Evolutionary conservation across 2,888 invertebrate species (phyloP).

Genomic region (Capitulum mitella): DNA sequence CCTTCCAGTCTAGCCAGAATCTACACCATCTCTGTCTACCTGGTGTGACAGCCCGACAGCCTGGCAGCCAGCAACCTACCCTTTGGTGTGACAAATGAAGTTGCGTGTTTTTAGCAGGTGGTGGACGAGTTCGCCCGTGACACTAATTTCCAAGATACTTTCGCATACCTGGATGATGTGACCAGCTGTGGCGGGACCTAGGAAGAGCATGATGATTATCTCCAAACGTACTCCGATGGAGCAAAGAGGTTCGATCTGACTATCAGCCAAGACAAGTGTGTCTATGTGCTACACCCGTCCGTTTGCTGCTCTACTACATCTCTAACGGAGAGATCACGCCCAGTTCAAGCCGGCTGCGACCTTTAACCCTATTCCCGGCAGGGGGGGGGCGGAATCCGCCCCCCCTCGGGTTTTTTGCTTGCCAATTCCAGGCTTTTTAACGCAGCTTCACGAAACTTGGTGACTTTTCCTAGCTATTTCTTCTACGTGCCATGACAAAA

Average conservation of each 20-base stretch:
- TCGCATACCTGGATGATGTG: constrained; percentile 21
- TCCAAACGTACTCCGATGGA: background rate
- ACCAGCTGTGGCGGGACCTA: background rate
- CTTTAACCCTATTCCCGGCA: too few relatives aligned
- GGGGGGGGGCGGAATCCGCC: too few relatives aligned
- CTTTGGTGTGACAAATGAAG: constrained; percentile 24
- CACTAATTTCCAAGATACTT: background rate
- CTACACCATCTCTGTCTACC: constrained; percentile 13
- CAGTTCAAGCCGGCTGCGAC: background rate
- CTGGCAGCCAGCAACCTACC: too few relatives aligned
- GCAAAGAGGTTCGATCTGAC: background rate
- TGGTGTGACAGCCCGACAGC: too few relatives aligned
- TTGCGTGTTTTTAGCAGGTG: constrained; percentile 18
- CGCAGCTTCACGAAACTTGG: too few relatives aligned
- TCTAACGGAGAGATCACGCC: background rate
- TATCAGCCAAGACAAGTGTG: constrained; percentile 6
- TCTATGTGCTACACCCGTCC: background rate
- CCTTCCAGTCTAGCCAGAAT: constrained; percentile 20
- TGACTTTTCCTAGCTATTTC: too few relatives aligned
- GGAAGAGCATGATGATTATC: background rate
- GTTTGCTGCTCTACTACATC: background rate
- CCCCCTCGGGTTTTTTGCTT: too few relatives aligned
- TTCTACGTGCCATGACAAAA: too few relatives aligned
- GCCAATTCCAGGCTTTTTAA: too few relatives aligned
- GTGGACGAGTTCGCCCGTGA: constrained; percentile 7